These are phyloP conservation scores for Asteroscopus sphinx DNA, from an alignment of 2,888 invertebrate genomes.

Conservation along the genomic window DNA sequence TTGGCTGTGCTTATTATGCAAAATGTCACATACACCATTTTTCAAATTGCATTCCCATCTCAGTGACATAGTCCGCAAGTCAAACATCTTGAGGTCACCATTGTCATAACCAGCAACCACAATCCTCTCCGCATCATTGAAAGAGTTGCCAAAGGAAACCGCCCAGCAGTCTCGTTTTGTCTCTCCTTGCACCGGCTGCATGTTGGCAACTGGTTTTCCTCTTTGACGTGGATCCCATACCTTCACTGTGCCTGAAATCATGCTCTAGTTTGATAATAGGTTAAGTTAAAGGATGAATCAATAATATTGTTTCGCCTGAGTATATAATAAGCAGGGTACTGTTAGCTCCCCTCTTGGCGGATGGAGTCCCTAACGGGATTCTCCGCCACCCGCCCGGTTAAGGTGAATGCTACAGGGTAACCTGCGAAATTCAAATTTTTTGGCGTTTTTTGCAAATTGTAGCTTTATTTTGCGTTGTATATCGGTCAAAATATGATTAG, in stretches of 20 bases:
- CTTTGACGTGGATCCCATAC: constrained; percentile 98
- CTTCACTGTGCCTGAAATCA: constrained; percentile 93
- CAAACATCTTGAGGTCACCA: constrained; percentile 98
- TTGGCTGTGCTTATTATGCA: too few relatives aligned
- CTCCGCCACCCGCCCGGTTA: too few relatives aligned
- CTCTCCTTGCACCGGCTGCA: constrained; percentile 93
- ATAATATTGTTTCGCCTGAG: too few relatives aligned
- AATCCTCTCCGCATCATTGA: constrained; percentile 95
- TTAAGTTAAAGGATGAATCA: too few relatives aligned
- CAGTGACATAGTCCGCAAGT: constrained; percentile 94
- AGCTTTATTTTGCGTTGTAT: too few relatives aligned
- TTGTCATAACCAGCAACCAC: constrained; percentile 98
- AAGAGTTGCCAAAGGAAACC: constrained; percentile 97
- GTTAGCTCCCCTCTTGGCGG: too few relatives aligned
- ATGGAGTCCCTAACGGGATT: too few relatives aligned
- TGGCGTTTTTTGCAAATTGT: too few relatives aligned
- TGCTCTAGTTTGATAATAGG: background rate
- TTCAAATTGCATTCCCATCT: constrained; percentile 97
- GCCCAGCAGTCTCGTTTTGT: constrained; percentile 97
- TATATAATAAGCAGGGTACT: too few relatives aligned
- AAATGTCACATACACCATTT: constrained; percentile 92
- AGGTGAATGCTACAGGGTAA: too few relatives aligned
- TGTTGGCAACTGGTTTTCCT: constrained; percentile 96
- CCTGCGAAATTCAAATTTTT: too few relatives aligned
- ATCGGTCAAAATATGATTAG: too few relatives aligned